Evolutionary conservation across 2,113 vertebrate species (phyloP), one percentile per base, ranked within the genome.

Genomic region (Peucedramus taeniatus): DNA sequence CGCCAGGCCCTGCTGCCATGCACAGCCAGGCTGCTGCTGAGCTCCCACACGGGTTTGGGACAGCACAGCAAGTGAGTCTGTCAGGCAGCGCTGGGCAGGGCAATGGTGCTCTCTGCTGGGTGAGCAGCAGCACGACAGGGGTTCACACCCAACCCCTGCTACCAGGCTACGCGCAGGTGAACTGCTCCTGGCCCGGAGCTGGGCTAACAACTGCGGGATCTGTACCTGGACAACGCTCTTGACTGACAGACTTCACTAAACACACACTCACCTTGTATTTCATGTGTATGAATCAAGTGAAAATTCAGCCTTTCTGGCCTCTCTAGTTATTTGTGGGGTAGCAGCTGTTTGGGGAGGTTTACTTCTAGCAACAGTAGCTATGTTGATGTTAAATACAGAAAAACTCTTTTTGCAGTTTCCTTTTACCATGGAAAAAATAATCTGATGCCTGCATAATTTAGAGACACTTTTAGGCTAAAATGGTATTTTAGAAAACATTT

Each of bases 51-150:
- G 4, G 33, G 0, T 5, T 44, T 24, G 8, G 57, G 37, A 42
- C 28, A 27, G 24, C 9, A 20, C 30, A 68, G 24, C 5, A 49
- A 89, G 66, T 2, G 21, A 84, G 83, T 10, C 3, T 10, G 45
- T 0, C 70, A 82, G 22, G n/a, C 33, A 72, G 68, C 8, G 3
- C 40, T 87, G 82, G 70, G 92, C 54, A 92, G 96, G 94, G 91
- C 97, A 96, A 98, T 83, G 97, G 97, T 93, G 96, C 98, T 61
- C 97, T 97, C 98, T 98, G 96, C 98, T 97, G 98, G 97, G 68
- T 15, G 39, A 81, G 30, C 27, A 13, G 59, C 84, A 50, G 69
- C 35, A 95, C 6, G 27, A 51, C 93, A 49, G n/a, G 13, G 3
- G 33, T 0, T 4, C n/a, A 9, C 0, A 20, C 27, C 5, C 6